Percentiles rank a stretch among this genome's conserved stretches.
Conservation (phyloP, 2,113 vertebrate species). For the Salvelinus namaycush region DNA sequence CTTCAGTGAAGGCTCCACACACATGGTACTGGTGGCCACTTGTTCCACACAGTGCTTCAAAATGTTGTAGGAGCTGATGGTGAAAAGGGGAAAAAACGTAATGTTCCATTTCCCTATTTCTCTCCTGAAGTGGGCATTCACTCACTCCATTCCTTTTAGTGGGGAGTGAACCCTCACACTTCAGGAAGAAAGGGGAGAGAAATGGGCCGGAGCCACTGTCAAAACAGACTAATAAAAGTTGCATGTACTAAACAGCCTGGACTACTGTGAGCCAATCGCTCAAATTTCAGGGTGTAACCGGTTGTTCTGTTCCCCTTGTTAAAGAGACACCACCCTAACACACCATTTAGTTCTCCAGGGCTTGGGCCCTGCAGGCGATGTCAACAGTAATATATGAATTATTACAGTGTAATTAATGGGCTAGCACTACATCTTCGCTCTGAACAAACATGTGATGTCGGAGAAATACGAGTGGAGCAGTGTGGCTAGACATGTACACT, state of each 20-base stretch:
- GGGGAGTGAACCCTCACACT: background rate
- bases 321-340: conserved; percentile 32
- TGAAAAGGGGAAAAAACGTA: background rate
- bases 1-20: conserved; percentile 23
- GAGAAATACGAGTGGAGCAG: conserved; percentile 39
- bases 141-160: no score
- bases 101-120: no score
- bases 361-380: conserved; percentile 25
- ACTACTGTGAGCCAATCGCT: background rate
- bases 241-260: background rate
- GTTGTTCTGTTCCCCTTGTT: conserved; percentile 21
- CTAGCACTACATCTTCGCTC: conserved; percentile 22
- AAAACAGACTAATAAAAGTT: background rate
- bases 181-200: background rate
- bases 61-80: conserved; percentile 57
- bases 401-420: conserved; percentile 43
- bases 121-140: no score
- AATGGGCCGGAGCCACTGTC: background rate
- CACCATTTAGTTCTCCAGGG: conserved; percentile 21
- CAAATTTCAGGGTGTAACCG: conserved; percentile 19
- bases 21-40: background rate
- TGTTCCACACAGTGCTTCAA: conserved; percentile 56
- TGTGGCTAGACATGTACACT: conserved; percentile 6
- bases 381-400: conserved; percentile 53
- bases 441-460: conserved; percentile 55